phyloP scores from a whole-genome alignment of 2,113 vertebrate genomes.

The Amphiprion percula region DNA sequence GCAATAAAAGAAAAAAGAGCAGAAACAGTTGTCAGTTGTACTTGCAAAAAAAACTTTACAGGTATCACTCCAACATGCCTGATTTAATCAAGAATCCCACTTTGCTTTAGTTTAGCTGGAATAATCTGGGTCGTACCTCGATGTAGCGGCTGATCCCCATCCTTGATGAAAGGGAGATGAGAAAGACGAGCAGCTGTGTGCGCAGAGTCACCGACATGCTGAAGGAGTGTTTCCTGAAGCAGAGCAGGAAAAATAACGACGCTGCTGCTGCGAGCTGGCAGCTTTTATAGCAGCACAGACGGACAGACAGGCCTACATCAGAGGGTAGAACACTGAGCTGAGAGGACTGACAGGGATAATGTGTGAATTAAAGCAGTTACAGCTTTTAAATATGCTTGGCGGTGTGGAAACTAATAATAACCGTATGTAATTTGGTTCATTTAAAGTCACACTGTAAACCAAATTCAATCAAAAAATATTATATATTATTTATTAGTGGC shows the following conservation, averaged over 20 bases:
- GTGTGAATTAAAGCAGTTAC: constrained; percentile 1
- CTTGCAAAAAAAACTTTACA: constrained; percentile 28
- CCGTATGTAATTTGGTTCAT: not conserved
- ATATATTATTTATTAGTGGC: too few relatives aligned
- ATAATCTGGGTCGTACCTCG: constrained; percentile 56
- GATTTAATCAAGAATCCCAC: not conserved
- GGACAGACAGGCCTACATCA: constrained; percentile 54
- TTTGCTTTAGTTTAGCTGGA: not conserved
- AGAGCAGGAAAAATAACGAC: constrained; percentile 50
- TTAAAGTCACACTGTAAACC: not conserved
- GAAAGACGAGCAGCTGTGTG: constrained; percentile 70
- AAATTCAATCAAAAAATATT: not conserved
- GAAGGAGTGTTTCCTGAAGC: constrained; percentile 50
- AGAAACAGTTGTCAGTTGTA: not conserved
- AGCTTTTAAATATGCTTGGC: not conserved
- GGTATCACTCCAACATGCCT: not conserved
- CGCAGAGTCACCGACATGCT: constrained; percentile 70
- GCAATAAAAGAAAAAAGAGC: constrained; percentile 12
- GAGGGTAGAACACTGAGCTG: constrained; percentile 29
- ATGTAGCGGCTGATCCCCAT: constrained; percentile 71
- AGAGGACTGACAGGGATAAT: not conserved
- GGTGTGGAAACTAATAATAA: not conserved
- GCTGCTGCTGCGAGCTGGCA: constrained; percentile 34
- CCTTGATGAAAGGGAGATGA: constrained; percentile 68
- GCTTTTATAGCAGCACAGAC: constrained; percentile 75